Conservation (phyloP, 2,888 invertebrate species). For the Microchrysa polita region DNA sequence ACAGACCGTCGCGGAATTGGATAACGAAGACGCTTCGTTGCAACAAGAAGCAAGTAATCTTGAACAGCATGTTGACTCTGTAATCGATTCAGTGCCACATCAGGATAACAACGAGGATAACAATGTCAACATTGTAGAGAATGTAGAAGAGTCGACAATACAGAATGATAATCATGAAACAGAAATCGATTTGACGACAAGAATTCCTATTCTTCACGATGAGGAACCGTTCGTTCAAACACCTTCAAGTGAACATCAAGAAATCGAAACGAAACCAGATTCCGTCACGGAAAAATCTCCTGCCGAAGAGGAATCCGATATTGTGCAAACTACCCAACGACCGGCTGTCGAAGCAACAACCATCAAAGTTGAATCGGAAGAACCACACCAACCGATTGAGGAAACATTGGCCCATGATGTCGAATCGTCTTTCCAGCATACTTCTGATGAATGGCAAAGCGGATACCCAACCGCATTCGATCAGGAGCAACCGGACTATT, state of each 20-base stretch:
- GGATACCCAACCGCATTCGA: constrained; percentile 28
- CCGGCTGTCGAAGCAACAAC: neutral
- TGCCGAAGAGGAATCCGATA: neutral
- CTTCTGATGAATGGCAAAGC: constrained; percentile 24
- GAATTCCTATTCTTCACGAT: neutral
- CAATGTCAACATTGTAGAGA: neutral
- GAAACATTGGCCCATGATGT: neutral
- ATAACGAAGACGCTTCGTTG: neutral
- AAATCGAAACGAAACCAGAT: neutral
- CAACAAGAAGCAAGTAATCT: constrained; percentile 19
- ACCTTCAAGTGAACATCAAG: neutral
- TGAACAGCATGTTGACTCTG: constrained; percentile 10
- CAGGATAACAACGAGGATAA: neutral
- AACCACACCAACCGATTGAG: neutral
- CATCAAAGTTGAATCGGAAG: neutral
- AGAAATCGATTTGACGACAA: neutral
- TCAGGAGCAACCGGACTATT: constrained; percentile 18
- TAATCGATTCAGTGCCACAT: neutral
- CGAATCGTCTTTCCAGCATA: neutral
- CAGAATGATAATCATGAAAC: constrained; percentile 35
- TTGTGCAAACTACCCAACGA: neutral
- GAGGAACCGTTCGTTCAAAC: neutral
- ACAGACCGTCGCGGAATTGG: neutral
- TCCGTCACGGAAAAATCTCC: neutral
- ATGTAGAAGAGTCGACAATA: neutral